Percentiles rank a stretch among this genome's conserved stretches.
These are phyloP conservation scores for Pemphigus obesinymphae DNA, from an alignment of 1,140 invertebrate genomes.

Conservation along the genomic window DNA sequence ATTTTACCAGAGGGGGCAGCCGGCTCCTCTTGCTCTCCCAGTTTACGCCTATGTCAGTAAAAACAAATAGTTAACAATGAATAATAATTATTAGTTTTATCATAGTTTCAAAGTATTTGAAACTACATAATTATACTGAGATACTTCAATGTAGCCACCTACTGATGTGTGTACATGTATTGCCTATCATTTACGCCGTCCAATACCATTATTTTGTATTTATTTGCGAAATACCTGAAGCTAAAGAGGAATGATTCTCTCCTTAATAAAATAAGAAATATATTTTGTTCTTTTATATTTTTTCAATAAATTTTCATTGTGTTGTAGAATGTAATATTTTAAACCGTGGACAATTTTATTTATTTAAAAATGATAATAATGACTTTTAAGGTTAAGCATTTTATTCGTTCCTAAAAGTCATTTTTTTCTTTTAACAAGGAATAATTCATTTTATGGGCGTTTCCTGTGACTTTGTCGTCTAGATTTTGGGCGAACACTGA, in stretches of 20 bases:
- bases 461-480: not conserved
- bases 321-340: not conserved
- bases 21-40: too few species aligned
- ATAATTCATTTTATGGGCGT: constrained; percentile 15
- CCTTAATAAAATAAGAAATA: not conserved
- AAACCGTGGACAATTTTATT: too few species aligned
- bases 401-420: not conserved
- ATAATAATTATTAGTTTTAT: too few species aligned
- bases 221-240: too few species aligned
- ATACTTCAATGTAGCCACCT: not conserved
- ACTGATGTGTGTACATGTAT: not conserved
- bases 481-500: constrained; percentile 13
- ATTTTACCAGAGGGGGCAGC: too few species aligned
- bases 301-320: not conserved
- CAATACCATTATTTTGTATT: too few species aligned
- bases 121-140: too few species aligned
- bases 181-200: not conserved
- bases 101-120: too few species aligned
- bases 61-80: too few species aligned
- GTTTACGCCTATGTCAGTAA: too few species aligned
- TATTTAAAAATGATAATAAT: not conserved
- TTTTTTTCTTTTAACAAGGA: not conserved
- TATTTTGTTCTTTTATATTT: not conserved
- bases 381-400: not conserved
- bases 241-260: not conserved